Evolutionary conservation across 35 echinoderm and acorn worm species (phyloP).

Genomic region (Apostichopus californicus): DNA sequence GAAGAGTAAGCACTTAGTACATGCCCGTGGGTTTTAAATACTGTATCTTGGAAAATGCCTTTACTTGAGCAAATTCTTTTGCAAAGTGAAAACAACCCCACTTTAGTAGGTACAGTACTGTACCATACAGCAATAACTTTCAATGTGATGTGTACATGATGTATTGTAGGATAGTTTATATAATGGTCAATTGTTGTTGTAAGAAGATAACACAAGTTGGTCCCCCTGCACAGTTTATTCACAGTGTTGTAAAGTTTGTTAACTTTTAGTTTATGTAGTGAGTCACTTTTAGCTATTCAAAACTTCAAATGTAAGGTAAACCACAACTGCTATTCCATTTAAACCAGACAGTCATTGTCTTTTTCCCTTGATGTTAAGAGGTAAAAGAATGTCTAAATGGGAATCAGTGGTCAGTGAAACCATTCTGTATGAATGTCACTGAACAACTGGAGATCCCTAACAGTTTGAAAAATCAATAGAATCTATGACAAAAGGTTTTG

Average conservation of each 20-base stretch:
- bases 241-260: not conserved
- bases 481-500: not conserved
- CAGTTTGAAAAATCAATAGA: not conserved
- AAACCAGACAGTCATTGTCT: not conserved
- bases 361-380: not conserved
- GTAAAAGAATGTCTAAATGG: not conserved
- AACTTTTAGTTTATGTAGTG: not conserved
- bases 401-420: not conserved
- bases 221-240: not conserved
- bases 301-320: not conserved
- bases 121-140: no score
- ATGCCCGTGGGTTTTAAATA: no score
- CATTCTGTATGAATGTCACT: not conserved
- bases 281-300: not conserved
- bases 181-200: no score
- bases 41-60: no score
- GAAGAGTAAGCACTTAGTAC: no score
- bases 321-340: not conserved
- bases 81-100: no score
- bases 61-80: no score
- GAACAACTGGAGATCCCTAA: not conserved
- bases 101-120: no score
- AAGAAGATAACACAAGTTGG: no score
- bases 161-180: no score
- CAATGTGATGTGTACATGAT: no score